phyloP scores from a whole-genome alignment of 2,113 vertebrate genomes.

The Pheucticus melanocephalus region DNA sequence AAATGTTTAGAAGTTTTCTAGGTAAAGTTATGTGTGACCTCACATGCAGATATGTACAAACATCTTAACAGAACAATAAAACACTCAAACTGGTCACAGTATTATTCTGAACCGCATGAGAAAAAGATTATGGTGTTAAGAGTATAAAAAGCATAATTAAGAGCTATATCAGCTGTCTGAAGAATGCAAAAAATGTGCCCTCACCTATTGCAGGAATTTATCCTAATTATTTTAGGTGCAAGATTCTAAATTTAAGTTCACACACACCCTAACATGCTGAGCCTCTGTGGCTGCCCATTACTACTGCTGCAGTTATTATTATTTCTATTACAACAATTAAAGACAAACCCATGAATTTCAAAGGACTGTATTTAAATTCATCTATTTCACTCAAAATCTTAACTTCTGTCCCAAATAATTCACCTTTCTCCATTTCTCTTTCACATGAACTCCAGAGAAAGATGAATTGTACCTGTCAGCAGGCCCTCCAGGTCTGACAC shows the following conservation, averaged over 20 bases:
- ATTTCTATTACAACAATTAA: background rate
- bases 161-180: background rate
- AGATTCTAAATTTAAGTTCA: background rate
- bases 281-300: background rate
- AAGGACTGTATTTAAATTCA: background rate
- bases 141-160: background rate
- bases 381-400: background rate
- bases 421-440: conserved; percentile 16
- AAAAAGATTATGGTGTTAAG: background rate
- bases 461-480: conserved; percentile 89
- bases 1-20: background rate
- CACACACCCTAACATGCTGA: background rate
- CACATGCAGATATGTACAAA: background rate
- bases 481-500: conserved; percentile 91
- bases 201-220: background rate
- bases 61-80: background rate
- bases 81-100: background rate
- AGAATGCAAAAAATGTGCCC: background rate
- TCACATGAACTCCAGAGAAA: conserved; percentile 32
- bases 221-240: background rate
- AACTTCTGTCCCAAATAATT: conserved; percentile 8
- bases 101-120: background rate
- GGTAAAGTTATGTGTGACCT: background rate
- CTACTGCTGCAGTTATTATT: background rate
- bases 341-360: background rate